Evolutionary conservation across 2,888 invertebrate genomes (phyloP).

Genomic region (Blastobasis adustella): DNA sequence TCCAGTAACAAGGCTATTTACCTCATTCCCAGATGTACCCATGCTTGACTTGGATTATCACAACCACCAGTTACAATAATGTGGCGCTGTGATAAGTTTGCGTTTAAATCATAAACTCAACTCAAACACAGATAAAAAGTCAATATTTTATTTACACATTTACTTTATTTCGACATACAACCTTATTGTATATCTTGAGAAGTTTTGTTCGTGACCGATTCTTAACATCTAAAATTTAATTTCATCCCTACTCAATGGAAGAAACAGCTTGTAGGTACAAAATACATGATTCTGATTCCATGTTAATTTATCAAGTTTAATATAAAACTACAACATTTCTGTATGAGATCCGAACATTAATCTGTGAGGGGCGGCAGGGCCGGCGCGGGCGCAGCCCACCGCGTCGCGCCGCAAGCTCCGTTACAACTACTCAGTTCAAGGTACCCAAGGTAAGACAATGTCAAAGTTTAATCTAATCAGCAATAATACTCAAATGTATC

Average conservation of each 20-base stretch:
- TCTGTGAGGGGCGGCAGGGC: conserved; percentile 31
- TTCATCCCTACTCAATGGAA: conserved; percentile 65
- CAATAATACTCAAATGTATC: conserved; percentile 72
- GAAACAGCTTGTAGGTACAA: conserved; percentile 60
- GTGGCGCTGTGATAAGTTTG: no score
- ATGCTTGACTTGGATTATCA: no score
- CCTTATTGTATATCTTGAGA: conserved; percentile 56
- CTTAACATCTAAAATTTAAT: conserved; percentile 55
- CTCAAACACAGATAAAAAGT: conserved; percentile 54
- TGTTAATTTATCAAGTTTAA: conserved; percentile 53
- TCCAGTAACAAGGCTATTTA: no score
- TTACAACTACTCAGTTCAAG: conserved; percentile 46
- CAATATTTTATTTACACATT: conserved; percentile 68
- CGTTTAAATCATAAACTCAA: conserved; percentile 2
- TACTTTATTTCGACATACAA: conserved; percentile 66
- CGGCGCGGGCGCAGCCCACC: conserved; percentile 1
- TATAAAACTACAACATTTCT: conserved; percentile 67
- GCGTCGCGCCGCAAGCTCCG: conserved; percentile 32
- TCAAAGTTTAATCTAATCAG: conserved; percentile 63
- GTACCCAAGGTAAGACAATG: conserved; percentile 43
- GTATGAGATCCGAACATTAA: conserved; percentile 64
- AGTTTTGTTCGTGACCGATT: conserved; percentile 67
- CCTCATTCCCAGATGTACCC: no score
- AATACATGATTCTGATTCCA: conserved; percentile 69
- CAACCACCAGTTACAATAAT: no score